Evolutionary conservation across 2,888 invertebrate species (phyloP).

Genomic region (Tenodera sinensis): DNA sequence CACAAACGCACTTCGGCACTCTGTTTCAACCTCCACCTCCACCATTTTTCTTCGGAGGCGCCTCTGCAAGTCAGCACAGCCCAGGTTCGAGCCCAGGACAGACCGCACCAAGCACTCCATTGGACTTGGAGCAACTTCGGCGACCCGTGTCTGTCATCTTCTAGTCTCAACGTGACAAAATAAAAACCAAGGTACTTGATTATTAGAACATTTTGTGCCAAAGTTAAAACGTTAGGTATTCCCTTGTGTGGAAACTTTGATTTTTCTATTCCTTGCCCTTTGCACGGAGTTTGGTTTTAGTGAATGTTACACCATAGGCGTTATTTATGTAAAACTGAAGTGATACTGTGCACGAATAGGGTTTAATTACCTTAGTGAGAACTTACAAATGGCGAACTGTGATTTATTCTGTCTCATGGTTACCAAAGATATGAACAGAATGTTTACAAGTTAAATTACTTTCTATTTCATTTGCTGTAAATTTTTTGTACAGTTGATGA

Average conservation of each 20-base stretch:
- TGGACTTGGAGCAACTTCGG: constrained; percentile 50
- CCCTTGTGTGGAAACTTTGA: not conserved
- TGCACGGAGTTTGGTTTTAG: not conserved
- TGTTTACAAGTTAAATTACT: not conserved
- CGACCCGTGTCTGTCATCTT: constrained; percentile 63
- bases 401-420: not conserved
- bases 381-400: not conserved
- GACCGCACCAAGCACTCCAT: constrained; percentile 28
- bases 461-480: not conserved
- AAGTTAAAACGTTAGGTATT: not conserved
- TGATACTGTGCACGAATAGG: not conserved
- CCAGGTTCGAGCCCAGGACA: constrained; percentile 45
- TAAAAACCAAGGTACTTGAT: not conserved
- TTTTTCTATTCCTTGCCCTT: not conserved
- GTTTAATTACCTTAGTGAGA: not conserved
- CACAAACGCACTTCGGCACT: constrained; percentile 8
- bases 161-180: not conserved
- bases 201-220: not conserved
- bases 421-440: not conserved
- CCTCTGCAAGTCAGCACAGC: constrained; percentile 43
- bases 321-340: not conserved
- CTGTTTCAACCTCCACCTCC: constrained; percentile 48
- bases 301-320: not conserved
- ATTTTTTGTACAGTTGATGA: not conserved
- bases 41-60: constrained; percentile 43